Evolutionary conservation across 2,797 vertebrate species (phyloP).

Genomic region (Phylloscopus collybita): DNA sequence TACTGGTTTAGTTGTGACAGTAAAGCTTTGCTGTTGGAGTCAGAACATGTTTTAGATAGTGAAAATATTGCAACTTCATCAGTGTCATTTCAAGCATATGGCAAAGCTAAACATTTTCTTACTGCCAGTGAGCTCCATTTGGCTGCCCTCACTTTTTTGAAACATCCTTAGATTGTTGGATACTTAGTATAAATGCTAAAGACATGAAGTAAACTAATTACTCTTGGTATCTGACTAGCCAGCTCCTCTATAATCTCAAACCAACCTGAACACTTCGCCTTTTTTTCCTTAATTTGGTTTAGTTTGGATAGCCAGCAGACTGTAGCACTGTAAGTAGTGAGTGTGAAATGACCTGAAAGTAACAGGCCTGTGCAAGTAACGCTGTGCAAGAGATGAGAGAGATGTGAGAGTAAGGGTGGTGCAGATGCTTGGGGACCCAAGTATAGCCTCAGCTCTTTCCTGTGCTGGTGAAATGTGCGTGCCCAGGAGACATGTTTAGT

Average conservation of each 20-base stretch:
- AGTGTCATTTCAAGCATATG: not conserved
- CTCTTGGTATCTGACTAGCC: not conserved
- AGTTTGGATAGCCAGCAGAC: not conserved
- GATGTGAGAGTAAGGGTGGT: not conserved
- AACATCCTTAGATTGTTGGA: not conserved
- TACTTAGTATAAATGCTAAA: not conserved
- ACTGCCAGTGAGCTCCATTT: not conserved
- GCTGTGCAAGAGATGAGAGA: not conserved
- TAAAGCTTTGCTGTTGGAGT: not conserved
- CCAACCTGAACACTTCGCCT: not conserved
- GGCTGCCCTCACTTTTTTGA: not conserved
- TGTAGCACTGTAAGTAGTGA: not conserved
- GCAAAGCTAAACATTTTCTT: not conserved
- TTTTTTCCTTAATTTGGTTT: not conserved
- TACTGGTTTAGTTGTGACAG: not conserved
- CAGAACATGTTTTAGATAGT: not conserved
- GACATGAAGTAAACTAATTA: not conserved
- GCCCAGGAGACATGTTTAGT: not conserved
- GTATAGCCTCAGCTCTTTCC: not conserved
- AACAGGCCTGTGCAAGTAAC: not conserved
- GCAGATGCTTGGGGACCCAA: not conserved
- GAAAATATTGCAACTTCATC: not conserved
- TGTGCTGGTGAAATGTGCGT: accelerated
- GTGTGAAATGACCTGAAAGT: not conserved
- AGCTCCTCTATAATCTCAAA: not conserved